phyloP scores from a whole-genome alignment of 2,113 vertebrate species.

The Bagarius yarrelli region DNA sequence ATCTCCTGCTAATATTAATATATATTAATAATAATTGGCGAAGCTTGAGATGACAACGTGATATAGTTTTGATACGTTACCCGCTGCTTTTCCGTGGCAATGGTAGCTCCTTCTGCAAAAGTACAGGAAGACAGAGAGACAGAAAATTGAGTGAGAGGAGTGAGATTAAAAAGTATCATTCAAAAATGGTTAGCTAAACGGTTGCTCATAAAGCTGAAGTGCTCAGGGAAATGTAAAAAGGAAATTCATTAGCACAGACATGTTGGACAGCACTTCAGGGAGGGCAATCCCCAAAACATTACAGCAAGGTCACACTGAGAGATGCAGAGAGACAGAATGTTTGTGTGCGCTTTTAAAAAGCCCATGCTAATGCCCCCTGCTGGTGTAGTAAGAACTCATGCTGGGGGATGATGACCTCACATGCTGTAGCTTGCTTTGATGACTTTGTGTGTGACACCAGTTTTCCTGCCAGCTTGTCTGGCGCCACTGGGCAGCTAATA shows the following conservation, averaged over 20 bases:
- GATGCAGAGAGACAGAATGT: background rate
- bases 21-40: too few species aligned
- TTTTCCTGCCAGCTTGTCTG: slow-evolving; percentile 47
- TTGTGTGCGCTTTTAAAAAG: background rate
- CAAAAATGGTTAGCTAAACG: background rate
- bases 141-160: background rate
- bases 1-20: background rate
- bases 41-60: background rate
- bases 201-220: slow-evolving; percentile 25
- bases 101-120: slow-evolving; percentile 52
- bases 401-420: slow-evolving; percentile 45
- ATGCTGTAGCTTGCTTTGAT: slow-evolving; percentile 42
- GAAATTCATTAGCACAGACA: slow-evolving; percentile 37
- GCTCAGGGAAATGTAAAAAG: slow-evolving; percentile 23
- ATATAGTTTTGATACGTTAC: slow-evolving; percentile 25
- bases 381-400: slow-evolving; percentile 18
- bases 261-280: slow-evolving; percentile 45
- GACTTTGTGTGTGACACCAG: slow-evolving; percentile 46
- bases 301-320: slow-evolving; percentile 28
- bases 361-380: slow-evolving; percentile 33
- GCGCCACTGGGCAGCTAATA: slow-evolving; percentile 49
- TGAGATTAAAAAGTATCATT: slow-evolving; percentile 20
- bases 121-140: background rate
- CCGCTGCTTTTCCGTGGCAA: slow-evolving; percentile 48
- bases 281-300: slow-evolving; percentile 47